Conservation (phyloP, 2,888 invertebrate genomes). For the Athalia rosae region DNA sequence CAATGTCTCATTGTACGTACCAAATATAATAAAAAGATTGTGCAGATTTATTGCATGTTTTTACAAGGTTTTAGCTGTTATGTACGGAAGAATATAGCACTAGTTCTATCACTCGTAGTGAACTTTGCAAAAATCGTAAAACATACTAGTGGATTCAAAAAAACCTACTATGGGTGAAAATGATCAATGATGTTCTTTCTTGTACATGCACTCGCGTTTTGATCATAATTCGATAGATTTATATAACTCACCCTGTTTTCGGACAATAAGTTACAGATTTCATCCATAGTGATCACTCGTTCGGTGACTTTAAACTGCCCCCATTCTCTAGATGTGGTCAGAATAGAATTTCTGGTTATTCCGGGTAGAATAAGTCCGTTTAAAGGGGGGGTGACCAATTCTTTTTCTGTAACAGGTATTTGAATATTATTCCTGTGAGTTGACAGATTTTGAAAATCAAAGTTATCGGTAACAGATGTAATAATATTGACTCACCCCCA, state of each 20-base stretch:
- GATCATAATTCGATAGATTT: neutral
- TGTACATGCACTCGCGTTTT: too few species aligned
- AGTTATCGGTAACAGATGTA: neutral
- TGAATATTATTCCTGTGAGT: neutral
- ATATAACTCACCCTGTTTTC: slow-evolving; percentile 85
- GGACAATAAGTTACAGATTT: slow-evolving; percentile 82
- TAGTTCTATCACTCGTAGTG: neutral
- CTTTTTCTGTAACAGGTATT: slow-evolving; percentile 81
- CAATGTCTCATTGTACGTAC: neutral
- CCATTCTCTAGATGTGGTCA: slow-evolving; percentile 89
- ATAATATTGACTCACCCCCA: slow-evolving; percentile 81
- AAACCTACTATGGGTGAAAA: too few species aligned
- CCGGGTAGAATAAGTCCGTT: slow-evolving; percentile 97
- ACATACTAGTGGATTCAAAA: too few species aligned
- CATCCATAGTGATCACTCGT: slow-evolving; percentile 88
- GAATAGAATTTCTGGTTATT: slow-evolving; percentile 90
- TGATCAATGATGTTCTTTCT: too few species aligned
- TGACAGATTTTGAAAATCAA: slow-evolving; percentile 6
- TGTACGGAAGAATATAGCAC: slow-evolving; percentile 6
- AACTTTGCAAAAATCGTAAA: neutral
- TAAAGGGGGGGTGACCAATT: slow-evolving; percentile 94
- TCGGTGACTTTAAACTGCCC: slow-evolving; percentile 90
- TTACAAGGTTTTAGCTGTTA: neutral
- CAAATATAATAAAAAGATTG: slow-evolving; percentile 1
- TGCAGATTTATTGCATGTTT: slow-evolving; percentile 23